A percentile compares a stretch with the other conserved stretches of the same genome.
Conservation (phyloP, 2,113 vertebrate genomes). For the Nanorana parkeri region DNA sequence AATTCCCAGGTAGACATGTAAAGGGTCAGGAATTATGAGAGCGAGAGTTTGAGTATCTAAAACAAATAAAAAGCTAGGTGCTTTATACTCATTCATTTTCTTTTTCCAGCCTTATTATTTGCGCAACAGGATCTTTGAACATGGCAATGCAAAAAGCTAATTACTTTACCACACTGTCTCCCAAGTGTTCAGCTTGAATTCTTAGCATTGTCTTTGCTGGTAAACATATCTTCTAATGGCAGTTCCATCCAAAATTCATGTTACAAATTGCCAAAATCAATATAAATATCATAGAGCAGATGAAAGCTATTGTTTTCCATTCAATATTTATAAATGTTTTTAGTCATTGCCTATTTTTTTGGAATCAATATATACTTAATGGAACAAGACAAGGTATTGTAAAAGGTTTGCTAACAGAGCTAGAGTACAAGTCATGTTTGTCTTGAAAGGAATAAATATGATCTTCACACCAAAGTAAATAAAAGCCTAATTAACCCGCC, state of each 20-base stretch:
- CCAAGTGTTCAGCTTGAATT: conserved; percentile 52
- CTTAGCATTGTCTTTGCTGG: conserved; percentile 51
- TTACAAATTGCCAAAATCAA: conserved; percentile 58
- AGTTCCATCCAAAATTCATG: conserved; percentile 54
- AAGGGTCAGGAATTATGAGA: too few relatives aligned
- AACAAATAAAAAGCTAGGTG: too few relatives aligned
- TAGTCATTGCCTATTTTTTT: conserved; percentile 48
- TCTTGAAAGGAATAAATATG: conserved; percentile 34
- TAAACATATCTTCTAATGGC: conserved; percentile 39
- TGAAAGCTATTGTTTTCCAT: conserved; percentile 56
- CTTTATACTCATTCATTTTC: too few relatives aligned
- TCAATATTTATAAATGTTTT: conserved; percentile 52
- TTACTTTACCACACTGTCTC: not conserved
- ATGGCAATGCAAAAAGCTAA: not conserved
- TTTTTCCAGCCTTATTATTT: not conserved
- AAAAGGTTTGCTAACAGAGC: too few relatives aligned
- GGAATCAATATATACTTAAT: conserved; percentile 61
- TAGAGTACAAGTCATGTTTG: conserved; percentile 33
- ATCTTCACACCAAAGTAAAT: conserved; percentile 41
- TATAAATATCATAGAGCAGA: conserved; percentile 60
- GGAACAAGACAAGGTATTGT: conserved; percentile 38
- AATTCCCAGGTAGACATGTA: too few relatives aligned
- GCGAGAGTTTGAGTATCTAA: too few relatives aligned
- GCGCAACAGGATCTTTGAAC: too few relatives aligned
- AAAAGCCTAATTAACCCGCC: conserved; percentile 27